Evolutionary conservation across 2,797 vertebrate species (phyloP).

Genomic region (Florisuga fusca): DNA sequence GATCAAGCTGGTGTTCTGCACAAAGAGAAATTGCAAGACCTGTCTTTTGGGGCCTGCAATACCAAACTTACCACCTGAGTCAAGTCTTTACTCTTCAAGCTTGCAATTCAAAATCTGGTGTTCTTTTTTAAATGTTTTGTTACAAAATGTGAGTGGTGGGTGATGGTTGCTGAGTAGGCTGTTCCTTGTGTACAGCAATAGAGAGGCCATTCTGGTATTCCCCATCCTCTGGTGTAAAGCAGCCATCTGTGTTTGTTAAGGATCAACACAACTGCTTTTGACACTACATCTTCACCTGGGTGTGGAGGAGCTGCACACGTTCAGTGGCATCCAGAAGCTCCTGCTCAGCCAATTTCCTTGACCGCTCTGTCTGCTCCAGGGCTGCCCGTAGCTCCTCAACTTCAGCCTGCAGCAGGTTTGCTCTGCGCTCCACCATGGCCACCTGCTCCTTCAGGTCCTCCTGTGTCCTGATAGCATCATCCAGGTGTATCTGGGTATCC

Average conservation of each 20-base stretch:
- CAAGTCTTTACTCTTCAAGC: neutral
- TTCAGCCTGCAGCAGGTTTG: constrained; percentile 2
- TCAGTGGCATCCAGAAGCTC: constrained; percentile 80
- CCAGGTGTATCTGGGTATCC: neutral
- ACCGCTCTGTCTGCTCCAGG: neutral
- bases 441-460: neutral
- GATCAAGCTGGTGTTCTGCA: constrained; percentile 77
- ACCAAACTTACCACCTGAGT: neutral
- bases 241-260: neutral
- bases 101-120: neutral
- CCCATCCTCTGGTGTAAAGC: neutral
- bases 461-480: neutral
- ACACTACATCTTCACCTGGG: constrained; percentile 71
- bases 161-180: neutral
- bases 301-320: constrained; percentile 79
- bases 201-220: neutral
- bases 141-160: neutral
- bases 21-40: neutral
- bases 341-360: constrained; percentile 27
- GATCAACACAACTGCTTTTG: neutral
- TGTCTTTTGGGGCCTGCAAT: neutral
- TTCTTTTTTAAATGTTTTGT: neutral
- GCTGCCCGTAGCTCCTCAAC: neutral
- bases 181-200: neutral
- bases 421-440: constrained; percentile 13